These are phyloP conservation scores for Drosophila longiperda DNA, from an alignment of 2,888 invertebrate genomes.

Conservation along the genomic window DNA sequence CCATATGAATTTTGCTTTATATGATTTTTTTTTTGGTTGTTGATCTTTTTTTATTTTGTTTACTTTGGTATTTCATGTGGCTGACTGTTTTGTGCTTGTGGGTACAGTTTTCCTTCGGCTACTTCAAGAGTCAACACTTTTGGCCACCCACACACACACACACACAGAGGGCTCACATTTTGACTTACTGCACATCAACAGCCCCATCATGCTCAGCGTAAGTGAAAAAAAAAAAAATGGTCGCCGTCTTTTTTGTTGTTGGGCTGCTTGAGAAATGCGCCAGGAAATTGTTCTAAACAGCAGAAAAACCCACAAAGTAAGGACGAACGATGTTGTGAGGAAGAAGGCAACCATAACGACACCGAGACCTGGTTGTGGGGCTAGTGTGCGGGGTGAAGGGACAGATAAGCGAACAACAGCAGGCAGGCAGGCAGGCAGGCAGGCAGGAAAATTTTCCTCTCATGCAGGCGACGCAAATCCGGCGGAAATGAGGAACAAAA, in stretches of 20 bases:
- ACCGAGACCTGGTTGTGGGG: slow-evolving; percentile 16
- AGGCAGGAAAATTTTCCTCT: slow-evolving; percentile 69
- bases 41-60: slow-evolving; percentile 33
- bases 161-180: slow-evolving; percentile 43
- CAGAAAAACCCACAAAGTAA: slow-evolving; percentile 53
- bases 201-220: slow-evolving; percentile 61
- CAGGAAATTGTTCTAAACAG: slow-evolving; percentile 74
- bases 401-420: slow-evolving; percentile 64
- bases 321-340: slow-evolving; percentile 35
- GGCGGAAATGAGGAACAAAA: slow-evolving; percentile 70
- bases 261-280: slow-evolving; percentile 64
- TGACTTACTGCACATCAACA: slow-evolving; percentile 71
- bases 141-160: slow-evolving; percentile 11
- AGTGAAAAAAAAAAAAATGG: slow-evolving; percentile 68
- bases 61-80: slow-evolving; percentile 35
- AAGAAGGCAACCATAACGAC: slow-evolving; percentile 61
- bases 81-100: slow-evolving; percentile 23
- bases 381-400: neutral
- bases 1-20: slow-evolving; percentile 57
- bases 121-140: slow-evolving; percentile 60
- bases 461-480: slow-evolving; percentile 65
- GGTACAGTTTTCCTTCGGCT: slow-evolving; percentile 15
- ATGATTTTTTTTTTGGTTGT: slow-evolving; percentile 18
- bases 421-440: slow-evolving; percentile 30
- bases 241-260: slow-evolving; percentile 23